Base-by-base conservation (phyloP, 1,140 invertebrate genomes). In the Scaptomyza hsui region DNA sequence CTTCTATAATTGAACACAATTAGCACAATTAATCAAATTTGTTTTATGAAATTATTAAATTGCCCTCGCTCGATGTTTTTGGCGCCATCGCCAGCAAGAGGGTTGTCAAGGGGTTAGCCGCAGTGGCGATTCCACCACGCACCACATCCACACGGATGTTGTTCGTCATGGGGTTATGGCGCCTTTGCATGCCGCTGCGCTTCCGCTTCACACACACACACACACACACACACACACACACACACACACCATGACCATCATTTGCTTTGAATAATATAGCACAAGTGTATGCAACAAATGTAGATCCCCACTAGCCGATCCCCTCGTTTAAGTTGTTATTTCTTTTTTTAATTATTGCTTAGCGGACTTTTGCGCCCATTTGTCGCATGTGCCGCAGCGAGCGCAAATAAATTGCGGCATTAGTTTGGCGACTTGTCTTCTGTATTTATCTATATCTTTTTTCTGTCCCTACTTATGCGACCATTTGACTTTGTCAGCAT, bases 131-230 rank as follows among this genome's bases (percentile, higher is more conserved):
- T 57, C 42, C 63, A 73, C 26, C 26, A 29, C 56, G 76, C 76
- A 76, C 72, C 44, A 61, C 57, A n/a, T n/a, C n/a, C 64, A 9
- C 48, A 64, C 62, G 62, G 63, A 68, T 61, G 45, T 82, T 75
- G 29, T 56, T 73, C 56, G 49, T 65, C 76, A 76, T 70, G 72
- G 52, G 13, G 68, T 85, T 85, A 85, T 85, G 81, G 81, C 81
- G 78, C 62, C 78, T 88, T 88, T 71, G 78, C 81, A 85, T 85
- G 81, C 78, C 68, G 81, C 61, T 88, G 77, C 61, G 70, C 70
- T 85, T 85, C 81, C 78, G 78, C 73, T 74, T 37, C 44, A 42
- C 42, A 19, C 16, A 42, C 39, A 61, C 47, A 55, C 24, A 35
- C 37, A 61, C 35, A 59, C 35, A 29, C 41, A 74, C 24, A 26